Evolutionary conservation across 2,113 vertebrate species (phyloP), one percentile per base, ranked within the genome.

Genomic region (Leptodactylus fuscus): DNA sequence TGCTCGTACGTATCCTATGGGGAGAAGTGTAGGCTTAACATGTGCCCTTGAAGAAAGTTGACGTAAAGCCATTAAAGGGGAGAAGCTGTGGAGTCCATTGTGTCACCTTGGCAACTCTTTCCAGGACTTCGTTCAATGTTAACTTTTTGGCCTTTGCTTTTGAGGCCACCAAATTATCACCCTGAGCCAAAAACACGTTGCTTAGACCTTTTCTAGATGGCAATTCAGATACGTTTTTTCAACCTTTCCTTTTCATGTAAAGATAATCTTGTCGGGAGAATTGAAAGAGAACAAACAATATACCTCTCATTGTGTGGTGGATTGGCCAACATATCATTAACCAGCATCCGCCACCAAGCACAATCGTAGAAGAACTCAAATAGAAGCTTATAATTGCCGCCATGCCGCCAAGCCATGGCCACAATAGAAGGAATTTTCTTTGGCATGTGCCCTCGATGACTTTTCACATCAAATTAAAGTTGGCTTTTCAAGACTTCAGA

Each of bases 401-500:
- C 46, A 46, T 49, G 24, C 16, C 24, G 16, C 80, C 60, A 11
- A 38, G 44, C 36, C 22, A 69, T 18, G 44, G 5, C 29, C 49
- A 77, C 51, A 65, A 49, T n/a, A 60, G 51, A 60, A 24, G 60
- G n/a, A 48, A 62, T 76, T 84, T 44, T 62, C 41, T 24, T 36
- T 67, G 10, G 58, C 18, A 27, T 36, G 44, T 36, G 55, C 70
- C 70, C 82, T 82, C 87, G 87, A 87, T 60, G 49, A 83, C 88
- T 87, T 89, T 91, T 92, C 87, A 89, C 87, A 87, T 88, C 87
- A 91, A 89, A 90, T 92, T 90, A 91, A 92, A 91, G 76, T 87
- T 89, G 86, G 84, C 88, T 86, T 89, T 90, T 84, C 88, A 92
- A 89, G 89, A 90, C 89, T 90, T 91, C 74, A 65, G 81, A 78